A percentile compares a stretch with the other conserved stretches of the same genome.
These are phyloP conservation scores for Crax fasciolata DNA, from an alignment of 2,797 vertebrate genomes.

Conservation along the genomic window DNA sequence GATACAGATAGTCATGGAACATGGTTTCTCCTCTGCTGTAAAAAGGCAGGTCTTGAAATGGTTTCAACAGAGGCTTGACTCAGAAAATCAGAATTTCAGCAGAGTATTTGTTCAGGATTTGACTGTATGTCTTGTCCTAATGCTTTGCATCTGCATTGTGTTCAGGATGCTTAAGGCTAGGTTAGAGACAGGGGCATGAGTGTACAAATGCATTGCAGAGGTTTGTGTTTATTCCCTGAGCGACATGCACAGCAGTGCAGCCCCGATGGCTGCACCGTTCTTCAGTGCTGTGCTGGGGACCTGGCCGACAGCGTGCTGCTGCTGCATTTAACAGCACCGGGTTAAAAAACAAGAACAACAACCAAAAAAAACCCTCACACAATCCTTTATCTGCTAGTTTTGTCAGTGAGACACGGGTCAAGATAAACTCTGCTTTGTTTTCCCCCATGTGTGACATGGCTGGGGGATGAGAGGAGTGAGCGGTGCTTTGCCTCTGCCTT, in stretches of 20 bases:
- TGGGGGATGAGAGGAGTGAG: not conserved
- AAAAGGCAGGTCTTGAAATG: not conserved
- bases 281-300: not conserved
- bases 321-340: not conserved
- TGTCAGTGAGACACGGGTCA: not conserved
- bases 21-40: not conserved
- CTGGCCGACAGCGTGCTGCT: not conserved
- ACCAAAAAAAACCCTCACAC: not conserved
- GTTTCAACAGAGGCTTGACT: not conserved
- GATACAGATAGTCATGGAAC: not conserved
- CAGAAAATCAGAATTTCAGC: not conserved
- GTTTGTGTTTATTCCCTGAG: not conserved
- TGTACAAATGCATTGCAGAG: not conserved
- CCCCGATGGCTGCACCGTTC: not conserved
- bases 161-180: not conserved
- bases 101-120: not conserved
- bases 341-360: not conserved
- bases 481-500: not conserved
- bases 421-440: fast-evolving
- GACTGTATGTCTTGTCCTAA: not conserved
- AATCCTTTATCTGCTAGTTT: not conserved
- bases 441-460: not conserved
- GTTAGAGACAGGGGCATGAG: not conserved
- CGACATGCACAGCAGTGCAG: not conserved
- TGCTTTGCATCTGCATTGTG: fast-evolving